Evolutionary conservation across 2,888 invertebrate species (phyloP), one percentile per base, ranked within the genome.

Genomic region (Mythimna impura): DNA sequence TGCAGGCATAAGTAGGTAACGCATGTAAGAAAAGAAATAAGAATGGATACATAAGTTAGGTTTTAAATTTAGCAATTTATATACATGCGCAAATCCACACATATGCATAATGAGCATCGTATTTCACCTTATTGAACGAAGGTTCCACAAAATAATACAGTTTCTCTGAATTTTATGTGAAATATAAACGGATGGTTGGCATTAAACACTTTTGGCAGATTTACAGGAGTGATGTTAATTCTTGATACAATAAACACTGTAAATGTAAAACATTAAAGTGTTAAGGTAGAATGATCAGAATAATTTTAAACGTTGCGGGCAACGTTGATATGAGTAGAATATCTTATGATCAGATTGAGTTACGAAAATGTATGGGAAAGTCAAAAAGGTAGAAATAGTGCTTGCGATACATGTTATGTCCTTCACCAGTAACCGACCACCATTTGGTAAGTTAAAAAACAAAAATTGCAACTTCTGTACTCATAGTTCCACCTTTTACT

Each of bases 401-500:
- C 57, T 58, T 73, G 34, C 34, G 3, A 54, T 55, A 61, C 60
- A 71, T 78, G 30, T 36, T 4, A 64, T 43, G 25, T 20, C 80
- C 40, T 50, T 73, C 64, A 76, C 80, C 80, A 65, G 60, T 50
- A 61, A 61, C 22, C 60, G 10, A 73, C 34, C 25, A 74, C 58
- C 54, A 30, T 30, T 34, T 22, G n/a, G 34, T 50, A 65, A 60
- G 36, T 30, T 61, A 50, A 3, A 54, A 73, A 22, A 60, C 20
- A 43, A 3, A 20, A 50, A 52, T 47, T 20, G 5, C 2, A 0
- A 62, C 12, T 30, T 58, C 0, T 36, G 34, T n/a, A 52, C 3
- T 34, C 12, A n/a, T 43, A 17, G 43, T 25, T 62, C 78, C 74
- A 86, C 82, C 84, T 84, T 75, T 75, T 66, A 73, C 20, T 66